A percentile compares a stretch with the other conserved stretches of the same genome.
Conservation (phyloP, 2,797 vertebrate species). For the Eulemur rubriventer region DNA sequence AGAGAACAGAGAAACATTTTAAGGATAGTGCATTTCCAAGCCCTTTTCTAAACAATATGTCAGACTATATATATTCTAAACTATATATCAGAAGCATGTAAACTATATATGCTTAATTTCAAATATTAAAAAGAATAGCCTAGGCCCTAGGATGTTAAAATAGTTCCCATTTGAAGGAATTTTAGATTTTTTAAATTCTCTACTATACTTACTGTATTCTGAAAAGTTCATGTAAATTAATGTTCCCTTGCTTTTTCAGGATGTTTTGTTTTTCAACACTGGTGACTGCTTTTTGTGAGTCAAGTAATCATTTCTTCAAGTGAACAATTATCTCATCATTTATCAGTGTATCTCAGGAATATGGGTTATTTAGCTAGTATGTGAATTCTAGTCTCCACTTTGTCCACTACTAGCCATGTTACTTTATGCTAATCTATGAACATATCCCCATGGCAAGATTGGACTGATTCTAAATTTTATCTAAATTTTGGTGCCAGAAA, state of each 20-base stretch:
- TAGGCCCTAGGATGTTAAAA: not conserved
- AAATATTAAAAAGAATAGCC: not conserved
- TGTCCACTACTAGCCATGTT: not conserved
- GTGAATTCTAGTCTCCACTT: not conserved
- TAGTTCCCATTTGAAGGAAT: not conserved
- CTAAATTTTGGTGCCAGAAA: constrained; percentile 26
- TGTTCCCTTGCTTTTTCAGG: not conserved
- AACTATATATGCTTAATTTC: not conserved
- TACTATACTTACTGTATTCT: not conserved
- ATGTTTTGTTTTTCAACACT: not conserved
- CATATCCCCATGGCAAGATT: not conserved
- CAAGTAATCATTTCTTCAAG: constrained; percentile 22
- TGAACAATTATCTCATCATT: not conserved
- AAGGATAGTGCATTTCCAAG: not conserved
- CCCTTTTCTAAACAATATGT: not conserved
- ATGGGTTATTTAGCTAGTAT: not conserved
- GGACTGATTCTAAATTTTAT: not conserved
- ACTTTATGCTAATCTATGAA: not conserved
- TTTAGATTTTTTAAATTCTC: not conserved
- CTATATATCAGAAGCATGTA: not conserved
- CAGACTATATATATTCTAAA: not conserved
- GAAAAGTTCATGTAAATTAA: not conserved
- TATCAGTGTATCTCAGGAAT: not conserved
- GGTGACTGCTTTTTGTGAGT: constrained; percentile 26
- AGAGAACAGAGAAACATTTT: not conserved